Conservation (phyloP, 2,797 vertebrate genomes). For the Falco naumanni region DNA sequence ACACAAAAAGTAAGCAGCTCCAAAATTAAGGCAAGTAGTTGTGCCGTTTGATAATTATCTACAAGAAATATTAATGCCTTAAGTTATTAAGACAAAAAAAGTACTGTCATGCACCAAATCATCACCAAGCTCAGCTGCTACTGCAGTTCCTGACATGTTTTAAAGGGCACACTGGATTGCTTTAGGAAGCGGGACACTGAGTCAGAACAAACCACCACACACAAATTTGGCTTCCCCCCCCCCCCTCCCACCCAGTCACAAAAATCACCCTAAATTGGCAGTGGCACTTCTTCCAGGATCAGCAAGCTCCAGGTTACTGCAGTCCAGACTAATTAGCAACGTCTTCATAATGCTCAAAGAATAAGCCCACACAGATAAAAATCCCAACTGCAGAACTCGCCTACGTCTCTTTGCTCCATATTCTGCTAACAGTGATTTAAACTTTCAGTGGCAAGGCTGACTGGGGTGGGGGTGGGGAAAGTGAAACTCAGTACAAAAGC, state of each 20-base stretch:
- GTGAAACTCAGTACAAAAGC: neutral
- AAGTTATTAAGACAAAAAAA: neutral
- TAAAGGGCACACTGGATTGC: neutral
- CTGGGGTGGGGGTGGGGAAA: too few species aligned
- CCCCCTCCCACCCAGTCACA: neutral
- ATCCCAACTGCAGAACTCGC: neutral
- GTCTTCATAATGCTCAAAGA: neutral
- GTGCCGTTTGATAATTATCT: constrained; percentile 99
- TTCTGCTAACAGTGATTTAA: neutral
- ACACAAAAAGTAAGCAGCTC: constrained; percentile 98
- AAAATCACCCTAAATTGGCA: neutral
- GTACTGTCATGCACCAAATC: fast-evolving
- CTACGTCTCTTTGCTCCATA: neutral
- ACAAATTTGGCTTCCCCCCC: neutral
- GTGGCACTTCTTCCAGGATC: neutral
- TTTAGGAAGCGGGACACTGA: neutral
- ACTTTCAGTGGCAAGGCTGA: neutral
- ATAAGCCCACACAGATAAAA: neutral
- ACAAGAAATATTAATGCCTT: constrained; percentile 40
- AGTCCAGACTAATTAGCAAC: neutral
- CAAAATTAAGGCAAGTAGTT: constrained; percentile 96
- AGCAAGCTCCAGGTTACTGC: neutral
- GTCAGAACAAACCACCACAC: neutral
- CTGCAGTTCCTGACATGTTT: neutral
- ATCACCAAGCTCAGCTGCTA: neutral